Conservation (phyloP, 2,797 vertebrate species). For the Myotis daubentonii region DNA sequence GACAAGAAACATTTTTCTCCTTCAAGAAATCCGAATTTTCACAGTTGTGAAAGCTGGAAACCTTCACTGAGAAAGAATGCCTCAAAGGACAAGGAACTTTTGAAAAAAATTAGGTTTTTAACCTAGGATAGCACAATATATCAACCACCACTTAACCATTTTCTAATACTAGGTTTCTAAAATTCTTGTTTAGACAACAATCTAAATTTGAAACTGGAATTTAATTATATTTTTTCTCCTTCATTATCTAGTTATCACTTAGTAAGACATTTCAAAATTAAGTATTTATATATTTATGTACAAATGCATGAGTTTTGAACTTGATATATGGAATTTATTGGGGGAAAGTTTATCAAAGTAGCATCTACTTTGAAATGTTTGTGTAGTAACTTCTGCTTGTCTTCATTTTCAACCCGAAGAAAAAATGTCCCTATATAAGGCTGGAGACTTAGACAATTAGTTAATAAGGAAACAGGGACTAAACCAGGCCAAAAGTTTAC, state of each 20-base stretch:
- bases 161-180: constrained; percentile 2
- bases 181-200: constrained; percentile 37
- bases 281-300: neutral
- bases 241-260: neutral
- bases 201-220: constrained; percentile 17
- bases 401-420: constrained; percentile 23
- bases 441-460: neutral
- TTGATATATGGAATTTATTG: constrained; percentile 18
- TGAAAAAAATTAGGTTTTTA: constrained; percentile 56
- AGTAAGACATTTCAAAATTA: constrained; percentile 2
- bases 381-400: neutral
- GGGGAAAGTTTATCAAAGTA: neutral
- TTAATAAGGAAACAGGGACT: neutral
- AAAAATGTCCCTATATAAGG: neutral
- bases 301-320: constrained; percentile 15
- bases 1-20: constrained; percentile 45
- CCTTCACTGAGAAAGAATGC: constrained; percentile 7
- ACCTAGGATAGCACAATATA: neutral
- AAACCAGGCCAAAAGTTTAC: neutral
- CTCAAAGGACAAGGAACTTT: neutral
- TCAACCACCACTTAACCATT: neutral
- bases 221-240: neutral
- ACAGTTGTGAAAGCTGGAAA: constrained; percentile 42
- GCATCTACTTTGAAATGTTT: constrained; percentile 10
- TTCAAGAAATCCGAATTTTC: constrained; percentile 49